Evolutionary conservation across 2,797 vertebrate genomes (phyloP), one percentile per base, ranked within the genome.

Genomic region (Iguana delicatissima): DNA sequence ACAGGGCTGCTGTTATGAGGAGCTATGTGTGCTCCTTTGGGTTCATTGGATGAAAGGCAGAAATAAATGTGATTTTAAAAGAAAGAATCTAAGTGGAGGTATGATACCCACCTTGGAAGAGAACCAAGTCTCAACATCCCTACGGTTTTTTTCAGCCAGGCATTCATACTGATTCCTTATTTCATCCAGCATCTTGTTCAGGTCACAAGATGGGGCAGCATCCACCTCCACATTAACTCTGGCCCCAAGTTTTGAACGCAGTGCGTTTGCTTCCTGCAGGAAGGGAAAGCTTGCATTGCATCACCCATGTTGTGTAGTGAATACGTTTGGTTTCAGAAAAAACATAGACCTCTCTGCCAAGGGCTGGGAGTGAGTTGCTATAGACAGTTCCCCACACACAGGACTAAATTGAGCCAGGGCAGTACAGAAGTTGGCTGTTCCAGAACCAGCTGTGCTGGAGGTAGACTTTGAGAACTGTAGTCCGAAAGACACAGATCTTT

Each of bases 161-260:
- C 92, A 72, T 93, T 97, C 96, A 7, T 97, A 97, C 83, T 97
- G 97, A 59, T 95, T 95, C 42, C 97, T 91, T 89, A 97, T 95
- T 6, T 96, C 96, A 1, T 95, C 95, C 92, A 97, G 80, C 32
- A 96, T 80, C 91, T 92, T 95, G 89, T 93, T 96, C 86, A 96
- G 95, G 62, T 97, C 97, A 86, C 96, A 93, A 0, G 97, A 95
- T 0, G 96, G 96, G 6, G 97, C 96, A 0, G 96, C 96, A 1
- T 97, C 95, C 32, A 97, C 95, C 82, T 96, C 96, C 90, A 97
- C 96, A 1, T 95, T 97, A 88, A 97, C 92, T 29, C 96, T 93
- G 91, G 97, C 96, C 77, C 95, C 96, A 26, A 97, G 95, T 16
- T 96, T 96, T 55, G 89, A 74, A 4, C 95, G 95, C 67, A 96